Base-by-base conservation (phyloP, 2,113 vertebrate genomes). In the Pygoscelis antarcticus region DNA sequence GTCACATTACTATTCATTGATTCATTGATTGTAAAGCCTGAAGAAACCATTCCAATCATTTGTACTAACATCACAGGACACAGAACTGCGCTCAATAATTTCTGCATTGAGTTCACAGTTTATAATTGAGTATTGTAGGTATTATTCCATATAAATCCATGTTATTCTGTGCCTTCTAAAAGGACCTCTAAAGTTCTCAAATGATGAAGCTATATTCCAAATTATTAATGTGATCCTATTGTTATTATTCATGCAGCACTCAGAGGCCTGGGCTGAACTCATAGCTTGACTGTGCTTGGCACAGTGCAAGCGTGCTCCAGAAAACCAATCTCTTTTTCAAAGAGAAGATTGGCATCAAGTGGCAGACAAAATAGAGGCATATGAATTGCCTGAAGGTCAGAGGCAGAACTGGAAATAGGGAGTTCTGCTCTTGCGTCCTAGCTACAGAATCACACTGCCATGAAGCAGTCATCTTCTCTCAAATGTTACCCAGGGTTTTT, bases 21-120 rank as follows among this genome's bases (percentile, higher is more conserved):
- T 92, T 96, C 83, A 81, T 74, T 87, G 91, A 76, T 60, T 91
- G 49, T 44, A 94, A 87, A 72, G 93, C 87, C 85, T 69, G 74
- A 83, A 96, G 84, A 96, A 95, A 87, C 49, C 32, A 58, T 69
- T 89, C 9, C 1, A 2, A 80, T 76, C 10, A 4, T 85, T 82
- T 85, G 11, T 68, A 60, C 44, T 79, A 82, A 68, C 49, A 80
- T 87, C 62, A 90, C 62, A 90, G 40, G 75, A 61, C 66, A 62
- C n/a, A 75, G 57, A 62, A 71, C 32, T 52, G 10, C 65, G 57
- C 54, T 69, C 46, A 90, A 12, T 83, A 89, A 89, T 88, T 85
- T 94, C 87, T 85, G 16, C 54, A 87, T 74, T 22, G 52, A 69
- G 15, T 71, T 79, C 1, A 0, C 27, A 65, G n/a, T 94, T 76